These are phyloP conservation scores for Oceanodroma leucorhoa DNA, from an alignment of 2,797 vertebrate genomes.

Conservation along the genomic window DNA sequence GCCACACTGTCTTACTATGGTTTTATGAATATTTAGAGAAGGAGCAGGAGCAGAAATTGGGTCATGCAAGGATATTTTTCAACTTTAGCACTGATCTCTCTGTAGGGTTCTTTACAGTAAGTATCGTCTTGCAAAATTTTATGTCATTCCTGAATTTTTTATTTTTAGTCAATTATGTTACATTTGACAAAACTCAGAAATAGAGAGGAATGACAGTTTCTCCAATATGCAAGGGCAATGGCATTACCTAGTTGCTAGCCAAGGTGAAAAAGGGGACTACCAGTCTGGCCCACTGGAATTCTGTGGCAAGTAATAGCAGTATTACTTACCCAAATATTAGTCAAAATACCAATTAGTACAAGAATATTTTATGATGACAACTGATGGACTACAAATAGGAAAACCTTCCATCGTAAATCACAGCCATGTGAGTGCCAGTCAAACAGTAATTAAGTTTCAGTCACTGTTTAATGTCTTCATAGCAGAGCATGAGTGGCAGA, in stretches of 20 bases:
- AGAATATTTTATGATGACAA: neutral
- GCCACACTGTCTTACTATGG: neutral
- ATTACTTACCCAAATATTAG: neutral
- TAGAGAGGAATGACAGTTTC: neutral
- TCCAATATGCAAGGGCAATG: neutral
- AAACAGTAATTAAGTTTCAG: neutral
- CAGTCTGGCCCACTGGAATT: fast-evolving
- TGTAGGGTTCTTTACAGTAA: neutral
- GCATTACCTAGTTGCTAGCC: neutral
- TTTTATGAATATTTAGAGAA: neutral
- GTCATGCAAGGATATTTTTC: neutral
- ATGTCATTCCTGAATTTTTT: neutral
- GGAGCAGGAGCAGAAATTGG: neutral
- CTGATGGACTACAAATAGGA: neutral
- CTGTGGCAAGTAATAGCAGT: neutral
- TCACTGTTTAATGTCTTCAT: neutral
- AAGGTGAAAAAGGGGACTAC: neutral
- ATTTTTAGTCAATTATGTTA: neutral
- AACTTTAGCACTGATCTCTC: neutral
- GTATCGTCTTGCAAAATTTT: neutral
- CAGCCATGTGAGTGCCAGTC: neutral
- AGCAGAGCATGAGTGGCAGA: neutral
- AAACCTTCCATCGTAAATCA: neutral
- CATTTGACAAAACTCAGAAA: neutral
- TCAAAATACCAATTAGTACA: neutral